Evolutionary conservation across 2,113 vertebrate species (phyloP).

Genomic region (Ochotona princeps): DNA sequence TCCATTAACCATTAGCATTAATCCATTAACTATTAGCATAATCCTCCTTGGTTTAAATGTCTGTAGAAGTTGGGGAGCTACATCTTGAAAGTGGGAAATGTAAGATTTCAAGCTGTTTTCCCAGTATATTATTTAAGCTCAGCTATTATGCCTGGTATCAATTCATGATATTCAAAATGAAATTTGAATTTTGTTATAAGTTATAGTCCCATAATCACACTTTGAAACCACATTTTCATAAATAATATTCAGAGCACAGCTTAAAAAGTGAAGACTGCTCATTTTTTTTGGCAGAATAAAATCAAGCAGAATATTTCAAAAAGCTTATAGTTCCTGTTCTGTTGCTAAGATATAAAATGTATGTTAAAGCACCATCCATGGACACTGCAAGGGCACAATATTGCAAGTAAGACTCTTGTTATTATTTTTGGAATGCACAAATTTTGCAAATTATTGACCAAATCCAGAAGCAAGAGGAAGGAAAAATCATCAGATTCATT

Average conservation of each 20-base stretch:
- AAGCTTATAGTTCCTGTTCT: neutral
- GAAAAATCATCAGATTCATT: slow-evolving; percentile 31
- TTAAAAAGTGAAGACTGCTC: neutral
- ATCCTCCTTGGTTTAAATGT: no score
- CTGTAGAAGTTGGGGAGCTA: no score
- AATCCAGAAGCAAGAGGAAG: neutral
- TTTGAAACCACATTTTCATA: slow-evolving; percentile 36
- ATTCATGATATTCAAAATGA: slow-evolving; percentile 32
- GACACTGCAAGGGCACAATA: neutral
- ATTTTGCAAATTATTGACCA: slow-evolving; percentile 51
- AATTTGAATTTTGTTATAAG: slow-evolving; percentile 45
- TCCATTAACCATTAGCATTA: no score
- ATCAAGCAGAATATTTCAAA: slow-evolving; percentile 23
- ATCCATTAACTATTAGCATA: no score
- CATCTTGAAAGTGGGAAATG: neutral
- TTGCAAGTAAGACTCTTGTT: neutral
- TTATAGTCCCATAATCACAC: neutral
- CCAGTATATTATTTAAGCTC: slow-evolving; percentile 34
- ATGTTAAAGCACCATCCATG: neutral
- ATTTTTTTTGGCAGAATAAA: slow-evolving; percentile 29
- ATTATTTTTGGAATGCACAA: slow-evolving; percentile 30
- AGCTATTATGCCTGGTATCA: slow-evolving; percentile 43
- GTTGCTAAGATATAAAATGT: slow-evolving; percentile 45
- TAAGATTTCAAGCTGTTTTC: slow-evolving; percentile 34
- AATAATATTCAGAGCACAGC: slow-evolving; percentile 39